Evolutionary conservation across 2,797 vertebrate genomes (phyloP).

Genomic region (Fringilla coelebs): DNA sequence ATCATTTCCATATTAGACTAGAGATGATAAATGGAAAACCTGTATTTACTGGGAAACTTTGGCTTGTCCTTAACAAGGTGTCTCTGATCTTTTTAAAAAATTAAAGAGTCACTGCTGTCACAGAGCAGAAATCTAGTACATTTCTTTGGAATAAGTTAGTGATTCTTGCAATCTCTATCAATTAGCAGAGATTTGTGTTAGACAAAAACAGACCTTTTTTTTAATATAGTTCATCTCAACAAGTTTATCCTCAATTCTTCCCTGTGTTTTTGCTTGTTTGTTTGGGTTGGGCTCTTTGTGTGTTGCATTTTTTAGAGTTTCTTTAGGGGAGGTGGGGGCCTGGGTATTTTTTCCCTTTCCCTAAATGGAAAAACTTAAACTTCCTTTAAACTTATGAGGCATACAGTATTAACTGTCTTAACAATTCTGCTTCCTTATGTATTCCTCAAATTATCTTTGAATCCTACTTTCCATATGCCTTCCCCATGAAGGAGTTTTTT

Average conservation of each 20-base stretch:
- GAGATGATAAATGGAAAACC: not conserved
- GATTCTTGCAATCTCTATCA: not conserved
- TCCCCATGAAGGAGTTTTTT: not conserved
- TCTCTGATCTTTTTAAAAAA: not conserved
- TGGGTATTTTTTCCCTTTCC: not conserved
- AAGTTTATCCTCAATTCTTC: not conserved
- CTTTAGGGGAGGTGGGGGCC: fast-evolving
- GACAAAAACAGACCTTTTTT: no score
- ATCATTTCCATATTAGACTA: not conserved
- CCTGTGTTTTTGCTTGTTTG: not conserved
- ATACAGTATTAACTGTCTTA: not conserved
- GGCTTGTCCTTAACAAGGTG: not conserved
- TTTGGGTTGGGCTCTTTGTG: not conserved
- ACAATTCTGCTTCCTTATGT: not conserved
- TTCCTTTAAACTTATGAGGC: not conserved
- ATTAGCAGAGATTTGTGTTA: not conserved
- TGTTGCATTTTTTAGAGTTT: not conserved
- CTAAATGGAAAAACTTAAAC: not conserved
- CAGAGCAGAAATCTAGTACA: not conserved
- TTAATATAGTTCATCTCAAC: not conserved
- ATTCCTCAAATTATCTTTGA: not conserved
- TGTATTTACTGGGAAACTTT: not conserved
- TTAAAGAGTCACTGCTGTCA: not conserved
- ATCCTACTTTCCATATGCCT: not conserved
- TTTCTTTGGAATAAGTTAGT: not conserved